These are phyloP conservation scores for Ceratothoa steindachneri DNA, from an alignment of 2,888 invertebrate genomes.

Conservation along the genomic window DNA sequence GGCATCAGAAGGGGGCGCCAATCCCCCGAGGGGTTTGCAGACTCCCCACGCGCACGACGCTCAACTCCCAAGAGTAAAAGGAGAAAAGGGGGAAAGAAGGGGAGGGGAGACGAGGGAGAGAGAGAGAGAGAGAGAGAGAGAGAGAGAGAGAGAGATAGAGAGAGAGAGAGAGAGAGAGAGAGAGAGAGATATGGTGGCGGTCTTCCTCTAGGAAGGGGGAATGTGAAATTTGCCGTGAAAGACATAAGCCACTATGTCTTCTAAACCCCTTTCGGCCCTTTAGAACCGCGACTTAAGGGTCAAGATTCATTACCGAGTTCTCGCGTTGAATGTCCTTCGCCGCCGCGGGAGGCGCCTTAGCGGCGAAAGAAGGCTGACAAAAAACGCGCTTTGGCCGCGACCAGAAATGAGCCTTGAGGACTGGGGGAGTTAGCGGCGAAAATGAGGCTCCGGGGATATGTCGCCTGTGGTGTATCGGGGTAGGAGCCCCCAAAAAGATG, in stretches of 20 bases:
- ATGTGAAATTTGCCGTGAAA: too few relatives aligned
- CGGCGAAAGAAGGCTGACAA: neutral
- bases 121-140: neutral
- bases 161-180: too few relatives aligned
- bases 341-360: neutral
- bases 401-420: neutral
- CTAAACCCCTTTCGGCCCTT: too few relatives aligned
- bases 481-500: too few relatives aligned
- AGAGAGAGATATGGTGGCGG: too few relatives aligned
- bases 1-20: too few relatives aligned
- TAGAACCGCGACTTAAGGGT: constrained; percentile 5
- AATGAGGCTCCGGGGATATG: neutral
- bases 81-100: neutral
- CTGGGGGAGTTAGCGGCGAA: neutral
- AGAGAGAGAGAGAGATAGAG: too few relatives aligned
- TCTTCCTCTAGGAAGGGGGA: too few relatives aligned
- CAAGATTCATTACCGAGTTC: neutral
- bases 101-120: constrained; percentile 4
- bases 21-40: too few relatives aligned
- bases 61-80: neutral
- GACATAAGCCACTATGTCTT: too few relatives aligned
- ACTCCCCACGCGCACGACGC: too few relatives aligned
- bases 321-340: neutral
- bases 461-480: too few relatives aligned
- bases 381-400: neutral